Evolutionary conservation across 1,140 invertebrate genomes (phyloP).

Genomic region (Bombus waltoni): DNA sequence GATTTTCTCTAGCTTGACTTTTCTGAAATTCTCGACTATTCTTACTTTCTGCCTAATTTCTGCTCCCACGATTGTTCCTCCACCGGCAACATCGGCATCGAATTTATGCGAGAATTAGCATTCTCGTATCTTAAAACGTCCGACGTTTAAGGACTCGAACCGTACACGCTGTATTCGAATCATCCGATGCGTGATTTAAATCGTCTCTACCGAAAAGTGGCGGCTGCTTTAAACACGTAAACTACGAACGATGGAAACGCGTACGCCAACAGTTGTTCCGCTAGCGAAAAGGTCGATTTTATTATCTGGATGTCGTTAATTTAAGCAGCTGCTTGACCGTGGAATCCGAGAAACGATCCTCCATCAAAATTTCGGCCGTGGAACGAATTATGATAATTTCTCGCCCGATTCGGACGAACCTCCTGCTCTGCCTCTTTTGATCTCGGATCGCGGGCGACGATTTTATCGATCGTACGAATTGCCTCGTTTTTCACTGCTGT

Average conservation of each 20-base stretch:
- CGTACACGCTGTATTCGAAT: no score
- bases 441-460: background rate
- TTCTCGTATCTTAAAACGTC: no score
- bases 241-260: background rate
- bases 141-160: no score
- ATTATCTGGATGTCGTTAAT: background rate
- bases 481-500: background rate
- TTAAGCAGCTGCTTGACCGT: background rate
- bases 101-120: no score
- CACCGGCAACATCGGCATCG: no score
- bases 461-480: background rate
- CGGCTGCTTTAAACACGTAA: background rate
- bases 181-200: no score
- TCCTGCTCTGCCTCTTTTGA: background rate
- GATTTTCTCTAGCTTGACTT: no score
- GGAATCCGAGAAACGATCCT: background rate
- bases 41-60: no score
- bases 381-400: conserved; percentile 50
- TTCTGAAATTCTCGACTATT: no score
- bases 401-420: background rate
- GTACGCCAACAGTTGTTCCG: background rate
- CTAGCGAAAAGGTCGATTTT: background rate
- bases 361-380: background rate
- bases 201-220: no score
- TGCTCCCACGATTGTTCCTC: no score